These are phyloP conservation scores for Lepidostoma basale DNA, from an alignment of 1,140 invertebrate genomes.

Conservation along the genomic window DNA sequence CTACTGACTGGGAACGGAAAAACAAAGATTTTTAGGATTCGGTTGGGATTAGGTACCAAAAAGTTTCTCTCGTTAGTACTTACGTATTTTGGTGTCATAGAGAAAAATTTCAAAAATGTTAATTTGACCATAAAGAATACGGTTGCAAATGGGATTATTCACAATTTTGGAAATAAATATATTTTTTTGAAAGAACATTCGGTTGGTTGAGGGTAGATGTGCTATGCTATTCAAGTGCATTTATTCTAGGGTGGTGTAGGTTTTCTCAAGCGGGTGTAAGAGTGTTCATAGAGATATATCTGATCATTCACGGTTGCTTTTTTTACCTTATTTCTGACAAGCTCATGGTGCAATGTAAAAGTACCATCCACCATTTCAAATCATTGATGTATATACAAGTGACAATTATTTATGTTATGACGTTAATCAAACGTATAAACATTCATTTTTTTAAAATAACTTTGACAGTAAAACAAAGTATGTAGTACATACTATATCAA, in stretches of 20 bases:
- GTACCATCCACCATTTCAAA: neutral
- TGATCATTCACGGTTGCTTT: neutral
- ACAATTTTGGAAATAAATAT: conserved; percentile 4
- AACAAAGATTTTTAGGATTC: neutral
- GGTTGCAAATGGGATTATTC: too few species aligned
- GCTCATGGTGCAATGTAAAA: conserved; percentile 32
- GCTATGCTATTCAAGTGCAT: conserved; percentile 19
- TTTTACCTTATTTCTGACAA: conserved; percentile 25
- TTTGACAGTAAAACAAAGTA: too few species aligned
- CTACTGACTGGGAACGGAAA: neutral
- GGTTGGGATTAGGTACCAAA: conserved; percentile 30
- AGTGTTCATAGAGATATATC: conserved; percentile 8
- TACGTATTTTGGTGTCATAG: conserved; percentile 27
- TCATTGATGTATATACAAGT: too few species aligned
- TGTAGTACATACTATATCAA: too few species aligned
- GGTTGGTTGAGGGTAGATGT: neutral
- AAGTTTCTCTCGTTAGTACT: conserved; percentile 43
- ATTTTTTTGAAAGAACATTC: conserved; percentile 4
- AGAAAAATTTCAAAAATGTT: neutral
- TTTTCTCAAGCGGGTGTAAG: conserved; percentile 41
- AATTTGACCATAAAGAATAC: neutral
- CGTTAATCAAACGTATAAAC: too few species aligned
- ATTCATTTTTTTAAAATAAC: too few species aligned
- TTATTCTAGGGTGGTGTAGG: conserved; percentile 1
- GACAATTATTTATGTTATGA: too few species aligned